Base-by-base conservation (phyloP, 2,888 invertebrate species). In the Agriopis leucophaearia region DNA sequence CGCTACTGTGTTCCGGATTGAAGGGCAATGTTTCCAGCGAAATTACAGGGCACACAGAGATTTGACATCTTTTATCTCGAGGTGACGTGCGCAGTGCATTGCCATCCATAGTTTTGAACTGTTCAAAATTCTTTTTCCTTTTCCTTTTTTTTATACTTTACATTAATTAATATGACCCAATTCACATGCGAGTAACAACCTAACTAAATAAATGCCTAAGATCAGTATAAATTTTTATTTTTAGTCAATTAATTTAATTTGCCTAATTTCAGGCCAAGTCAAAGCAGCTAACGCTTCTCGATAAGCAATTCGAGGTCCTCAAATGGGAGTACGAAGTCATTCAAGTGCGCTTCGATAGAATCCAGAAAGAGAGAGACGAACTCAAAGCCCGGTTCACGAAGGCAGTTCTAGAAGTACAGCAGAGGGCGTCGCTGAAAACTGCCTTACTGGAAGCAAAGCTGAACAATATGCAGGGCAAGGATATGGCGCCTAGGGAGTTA, bases 351-450 rank as follows among this genome's bases (percentile, higher is more conserved):
- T 97, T 97, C 83, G 97, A 97, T 78, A 95, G 97, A 78, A 95
- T 97, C 0, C 92, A 96, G 73, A 90, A 91, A 0, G 98, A 99
- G 83, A 94, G 97, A 12, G 96, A 98, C 78, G 96, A 97, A 61
- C 87, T 98, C 27, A 97, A 97, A 81, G 88, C 94, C 5, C 86
- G 96, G 82, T 98, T 99, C 86, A 96, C 97, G 10, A 95, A 96
- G 70, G 97, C 98, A 0, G 96, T 99, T 56, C 92, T 97, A 50
- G 98, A 98, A 81, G 95, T 98, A 5, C 98, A 98, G 84, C 97
- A 98, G 86, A 97, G 97, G 84, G 96, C 97, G 0, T 96, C 97
- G 7, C 88, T 97, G 78, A 97, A 97, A 87, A 97, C 97, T 74
- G 96, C 97, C 0, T 88, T 98, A 7, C 88, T 99, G 58, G 98